Evolutionary conservation across 2,797 vertebrate species (phyloP).

Genomic region (Neosilurus mollespiculum): DNA sequence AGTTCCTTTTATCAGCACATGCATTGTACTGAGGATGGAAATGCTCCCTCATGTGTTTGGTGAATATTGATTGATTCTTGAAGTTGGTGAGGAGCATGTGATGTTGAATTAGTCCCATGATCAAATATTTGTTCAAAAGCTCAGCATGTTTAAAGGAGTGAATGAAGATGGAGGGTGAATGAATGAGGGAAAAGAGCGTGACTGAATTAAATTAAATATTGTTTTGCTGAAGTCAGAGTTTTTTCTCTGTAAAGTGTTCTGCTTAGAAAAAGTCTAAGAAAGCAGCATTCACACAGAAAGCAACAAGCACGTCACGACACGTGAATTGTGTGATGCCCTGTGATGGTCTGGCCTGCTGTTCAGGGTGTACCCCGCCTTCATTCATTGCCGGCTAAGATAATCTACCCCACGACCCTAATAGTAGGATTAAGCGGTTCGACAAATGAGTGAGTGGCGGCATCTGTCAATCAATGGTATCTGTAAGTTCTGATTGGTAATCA

Average conservation of each 20-base stretch:
- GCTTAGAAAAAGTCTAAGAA: not conserved
- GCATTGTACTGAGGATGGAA: not conserved
- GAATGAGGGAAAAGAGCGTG: not conserved
- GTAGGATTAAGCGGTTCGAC: too few relatives aligned
- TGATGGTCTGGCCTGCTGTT: too few relatives aligned
- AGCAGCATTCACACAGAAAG: too few relatives aligned
- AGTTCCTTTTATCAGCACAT: not conserved
- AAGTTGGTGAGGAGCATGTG: not conserved
- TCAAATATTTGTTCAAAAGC: not conserved
- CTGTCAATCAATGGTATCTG: too few relatives aligned
- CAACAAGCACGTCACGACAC: too few relatives aligned
- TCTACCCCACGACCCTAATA: too few relatives aligned
- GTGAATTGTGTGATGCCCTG: too few relatives aligned
- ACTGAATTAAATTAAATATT: not conserved
- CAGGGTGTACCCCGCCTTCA: too few relatives aligned
- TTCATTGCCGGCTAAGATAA: too few relatives aligned
- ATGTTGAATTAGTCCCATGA: not conserved
- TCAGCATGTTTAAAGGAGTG: not conserved
- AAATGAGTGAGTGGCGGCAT: too few relatives aligned
- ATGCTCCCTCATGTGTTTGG: not conserved
- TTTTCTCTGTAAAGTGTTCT: not conserved
- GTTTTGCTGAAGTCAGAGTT: not conserved
- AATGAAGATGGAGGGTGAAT: not conserved
- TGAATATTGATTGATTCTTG: not conserved
- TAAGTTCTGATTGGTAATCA: too few relatives aligned